Base-by-base conservation (phyloP, 2,888 invertebrate species). In the Trichopoda pennipes region DNA sequence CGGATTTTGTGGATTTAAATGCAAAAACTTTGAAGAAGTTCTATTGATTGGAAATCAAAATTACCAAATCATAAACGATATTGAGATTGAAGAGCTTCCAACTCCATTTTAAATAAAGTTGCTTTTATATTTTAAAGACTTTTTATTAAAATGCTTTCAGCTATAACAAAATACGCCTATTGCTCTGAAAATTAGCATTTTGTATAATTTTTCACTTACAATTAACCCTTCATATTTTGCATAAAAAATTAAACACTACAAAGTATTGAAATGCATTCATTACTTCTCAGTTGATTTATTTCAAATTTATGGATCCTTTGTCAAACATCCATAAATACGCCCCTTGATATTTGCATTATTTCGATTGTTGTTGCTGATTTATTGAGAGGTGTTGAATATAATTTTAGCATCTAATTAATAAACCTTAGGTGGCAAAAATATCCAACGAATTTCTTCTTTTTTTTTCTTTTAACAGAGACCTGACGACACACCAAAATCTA, bases 321-420 rank as follows among this genome's bases (percentile, higher is more conserved):
- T 76, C 79, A 73, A 61, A 0, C 69, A 56, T 47, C 35, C 17
- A 70, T 56, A 49, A 73, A 28, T 51, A 82, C 82, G 82, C 82
- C 82, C 51, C 82, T 76, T 17, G 44, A 72, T 76, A 82, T 82
- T 82, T 82, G 82, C 82, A 82, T 82, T 82, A 79, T 82, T 70
- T 35, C 23, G 58, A 79, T 66, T 76, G 77, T 70, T 79, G 68
- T 70, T 64, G 70, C 56, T 63, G 77, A 49, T 55, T 56, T 60
- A 82, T 82, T 82, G 63, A 56, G 61, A 82, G 82, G 82, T 82
- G 82, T 82, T 82, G 78, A 70, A 68, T 70, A 76, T 72, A 72
- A 79, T 82, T 82, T 72, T 72, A 49, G 75, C 82, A 79, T 82
- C 82, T 82, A 82, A 82, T 82, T 82, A 82, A 72, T 75, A 80